Conservation (phyloP, 92 coral and sea anemone genomes). For the Umimayanthus chanpuru region DNA sequence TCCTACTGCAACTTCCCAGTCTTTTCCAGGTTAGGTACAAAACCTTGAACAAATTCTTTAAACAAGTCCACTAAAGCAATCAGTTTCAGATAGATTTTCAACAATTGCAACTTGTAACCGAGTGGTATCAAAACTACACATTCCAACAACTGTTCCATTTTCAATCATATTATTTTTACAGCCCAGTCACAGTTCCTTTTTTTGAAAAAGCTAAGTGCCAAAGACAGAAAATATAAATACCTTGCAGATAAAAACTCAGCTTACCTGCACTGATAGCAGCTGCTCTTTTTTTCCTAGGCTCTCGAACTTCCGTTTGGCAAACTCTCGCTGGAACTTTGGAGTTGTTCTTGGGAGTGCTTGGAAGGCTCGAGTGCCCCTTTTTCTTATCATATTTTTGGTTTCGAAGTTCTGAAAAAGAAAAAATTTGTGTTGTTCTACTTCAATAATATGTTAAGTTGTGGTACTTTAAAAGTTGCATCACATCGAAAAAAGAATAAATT, state of each 20-base stretch:
- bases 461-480: too few relatives aligned
- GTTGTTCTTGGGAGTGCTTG: slow-evolving; percentile 78
- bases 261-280: slow-evolving; percentile 98
- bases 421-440: background rate
- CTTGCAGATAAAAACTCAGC: background rate
- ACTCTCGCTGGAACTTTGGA: slow-evolving; percentile 60
- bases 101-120: too few relatives aligned
- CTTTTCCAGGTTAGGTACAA: too few relatives aligned
- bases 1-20: too few relatives aligned
- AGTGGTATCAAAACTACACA: background rate
- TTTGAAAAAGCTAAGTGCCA: background rate
- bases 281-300: slow-evolving; percentile 85
- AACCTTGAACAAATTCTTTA: too few relatives aligned
- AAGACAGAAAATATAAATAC: background rate
- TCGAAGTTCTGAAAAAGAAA: slow-evolving; percentile 64
- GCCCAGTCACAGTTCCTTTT: background rate
- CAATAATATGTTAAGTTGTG: background rate
- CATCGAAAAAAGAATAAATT: too few relatives aligned
- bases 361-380: slow-evolving; percentile 68
- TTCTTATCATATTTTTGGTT: slow-evolving; percentile 84
- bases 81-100: too few relatives aligned
- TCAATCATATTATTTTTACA: background rate
- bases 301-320: slow-evolving; percentile 72
- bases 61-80: too few relatives aligned
- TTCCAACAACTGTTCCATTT: background rate